These are phyloP conservation scores for Microtus ochrogaster DNA, from an alignment of 2,113 vertebrate genomes.

Conservation along the genomic window DNA sequence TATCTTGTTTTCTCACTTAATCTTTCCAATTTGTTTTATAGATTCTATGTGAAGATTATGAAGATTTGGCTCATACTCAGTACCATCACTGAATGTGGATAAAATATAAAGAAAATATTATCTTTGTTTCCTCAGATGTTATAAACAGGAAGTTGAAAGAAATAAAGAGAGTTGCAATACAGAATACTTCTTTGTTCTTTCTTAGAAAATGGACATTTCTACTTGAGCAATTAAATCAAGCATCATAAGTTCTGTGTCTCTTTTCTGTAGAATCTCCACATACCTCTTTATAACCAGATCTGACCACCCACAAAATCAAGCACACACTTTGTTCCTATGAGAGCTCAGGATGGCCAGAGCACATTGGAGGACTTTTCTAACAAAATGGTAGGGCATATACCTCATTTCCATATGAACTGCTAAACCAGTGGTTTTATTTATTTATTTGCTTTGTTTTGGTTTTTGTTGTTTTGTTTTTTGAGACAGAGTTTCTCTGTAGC, in stretches of 20 bases:
- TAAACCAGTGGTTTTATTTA: too few species aligned
- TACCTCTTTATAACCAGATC: too few species aligned
- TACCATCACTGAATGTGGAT: background rate
- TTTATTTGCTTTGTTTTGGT: too few species aligned
- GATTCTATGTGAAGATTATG: background rate
- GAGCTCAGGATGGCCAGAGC: background rate
- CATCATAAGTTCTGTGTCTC: background rate
- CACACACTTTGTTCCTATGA: background rate
- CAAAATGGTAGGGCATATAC: background rate
- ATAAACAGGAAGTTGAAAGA: background rate
- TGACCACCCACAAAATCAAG: too few species aligned
- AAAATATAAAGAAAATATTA: background rate
- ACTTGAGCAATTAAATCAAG: background rate
- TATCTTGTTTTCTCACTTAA: background rate
- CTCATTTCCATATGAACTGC: background rate
- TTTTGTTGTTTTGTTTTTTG: too few species aligned
- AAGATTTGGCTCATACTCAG: background rate
- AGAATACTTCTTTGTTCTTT: background rate
- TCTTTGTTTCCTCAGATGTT: background rate
- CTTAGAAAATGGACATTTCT: background rate
- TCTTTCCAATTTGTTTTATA: background rate
- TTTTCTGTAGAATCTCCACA: background rate
- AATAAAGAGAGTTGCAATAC: background rate
- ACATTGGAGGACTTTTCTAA: background rate
- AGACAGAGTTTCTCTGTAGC: too few species aligned